phyloP scores from a whole-genome alignment of 1,140 invertebrate genomes.

The Pseudomyrmex concolor region DNA sequence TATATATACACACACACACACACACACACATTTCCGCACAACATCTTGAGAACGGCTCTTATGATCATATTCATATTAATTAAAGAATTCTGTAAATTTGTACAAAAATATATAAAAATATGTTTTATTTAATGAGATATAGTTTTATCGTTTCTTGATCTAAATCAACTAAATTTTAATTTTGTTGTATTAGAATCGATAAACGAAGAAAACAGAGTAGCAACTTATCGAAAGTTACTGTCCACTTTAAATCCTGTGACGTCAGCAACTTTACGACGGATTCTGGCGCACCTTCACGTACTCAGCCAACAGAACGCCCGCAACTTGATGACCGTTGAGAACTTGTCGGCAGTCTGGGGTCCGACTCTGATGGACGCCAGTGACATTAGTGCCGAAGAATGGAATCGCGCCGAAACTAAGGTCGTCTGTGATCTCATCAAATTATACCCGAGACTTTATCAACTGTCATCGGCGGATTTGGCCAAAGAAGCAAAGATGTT shows the following conservation, averaged over 20 bases:
- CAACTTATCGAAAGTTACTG: constrained; percentile 88
- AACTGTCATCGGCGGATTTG: constrained; percentile 86
- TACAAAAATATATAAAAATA: neutral
- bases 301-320: constrained; percentile 90
- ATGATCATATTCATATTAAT: too few relatives aligned
- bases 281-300: constrained; percentile 92
- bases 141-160: neutral
- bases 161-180: neutral
- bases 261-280: constrained; percentile 89
- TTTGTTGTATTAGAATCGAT: constrained; percentile 83
- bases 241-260: constrained; percentile 88
- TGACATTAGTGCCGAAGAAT: constrained; percentile 84
- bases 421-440: constrained; percentile 90
- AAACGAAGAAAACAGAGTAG: constrained; percentile 85
- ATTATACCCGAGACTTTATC: constrained; percentile 87
- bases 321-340: constrained; percentile 92
- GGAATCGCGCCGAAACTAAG: constrained; percentile 88
- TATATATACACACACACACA: too few relatives aligned
- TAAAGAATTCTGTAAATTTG: too few relatives aligned
- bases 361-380: constrained; percentile 92
- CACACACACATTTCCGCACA: too few relatives aligned
- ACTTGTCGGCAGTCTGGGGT: constrained; percentile 94
- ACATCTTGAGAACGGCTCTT: too few relatives aligned
- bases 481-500: constrained; percentile 90
- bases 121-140: neutral